Evolutionary conservation across 2,113 vertebrate species (phyloP).

Genomic region (Dinomys branickii): DNA sequence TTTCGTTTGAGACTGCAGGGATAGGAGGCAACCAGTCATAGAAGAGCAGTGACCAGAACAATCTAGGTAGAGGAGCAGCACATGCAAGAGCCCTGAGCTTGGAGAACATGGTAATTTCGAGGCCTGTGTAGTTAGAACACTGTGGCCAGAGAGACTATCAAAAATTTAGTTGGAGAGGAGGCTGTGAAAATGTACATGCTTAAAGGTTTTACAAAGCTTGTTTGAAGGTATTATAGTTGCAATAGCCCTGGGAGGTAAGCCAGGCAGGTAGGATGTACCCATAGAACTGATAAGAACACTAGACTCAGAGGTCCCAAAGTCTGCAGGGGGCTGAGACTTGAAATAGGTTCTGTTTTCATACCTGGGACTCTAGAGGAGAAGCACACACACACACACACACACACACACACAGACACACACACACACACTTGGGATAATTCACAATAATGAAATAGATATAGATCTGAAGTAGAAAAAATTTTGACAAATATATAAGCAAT

Average conservation of each 20-base stretch:
- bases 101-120: not conserved
- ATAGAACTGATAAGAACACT: not conserved
- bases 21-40: not conserved
- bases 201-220: not conserved
- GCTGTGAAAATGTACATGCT: not conserved
- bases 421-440: not conserved
- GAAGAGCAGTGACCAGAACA: not conserved
- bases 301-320: not conserved
- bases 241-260: not conserved
- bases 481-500: conserved; percentile 27
- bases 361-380: not conserved
- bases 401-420: no score
- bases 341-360: not conserved
- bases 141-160: not conserved
- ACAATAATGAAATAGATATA: not conserved
- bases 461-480: conserved; percentile 19
- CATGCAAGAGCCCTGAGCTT: not conserved
- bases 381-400: not conserved
- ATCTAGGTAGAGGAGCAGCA: not conserved
- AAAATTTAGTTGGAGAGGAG: not conserved
- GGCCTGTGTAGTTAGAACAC: not conserved
- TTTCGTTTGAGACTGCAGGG: not conserved
- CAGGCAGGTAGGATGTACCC: not conserved
- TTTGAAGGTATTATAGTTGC: not conserved
- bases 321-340: not conserved